A percentile compares a stretch with the other conserved stretches of the same genome.
phyloP scores from a whole-genome alignment of 2,797 vertebrate genomes.

The Eremophila alpestris region DNA sequence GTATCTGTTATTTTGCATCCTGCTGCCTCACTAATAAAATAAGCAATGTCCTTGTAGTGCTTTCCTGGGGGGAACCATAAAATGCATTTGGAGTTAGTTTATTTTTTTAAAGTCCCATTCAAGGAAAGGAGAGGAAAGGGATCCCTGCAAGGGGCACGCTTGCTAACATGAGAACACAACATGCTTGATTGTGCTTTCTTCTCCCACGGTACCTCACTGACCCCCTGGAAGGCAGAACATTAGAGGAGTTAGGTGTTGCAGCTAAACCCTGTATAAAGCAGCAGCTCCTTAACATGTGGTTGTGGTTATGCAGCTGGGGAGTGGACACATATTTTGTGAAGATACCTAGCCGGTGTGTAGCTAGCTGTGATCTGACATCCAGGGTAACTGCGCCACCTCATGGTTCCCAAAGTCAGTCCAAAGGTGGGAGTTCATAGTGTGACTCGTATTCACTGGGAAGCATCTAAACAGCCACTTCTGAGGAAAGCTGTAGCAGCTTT shows the following conservation, averaged over 20 bases:
- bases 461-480: background rate
- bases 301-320: background rate
- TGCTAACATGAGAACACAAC: background rate
- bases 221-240: background rate
- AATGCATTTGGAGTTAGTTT: background rate
- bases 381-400: constrained; percentile 42
- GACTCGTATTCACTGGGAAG: fast-evolving
- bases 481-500: background rate
- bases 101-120: background rate
- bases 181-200: background rate
- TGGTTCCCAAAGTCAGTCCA: background rate
- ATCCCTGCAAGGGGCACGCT: background rate
- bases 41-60: background rate
- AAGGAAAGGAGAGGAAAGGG: background rate
- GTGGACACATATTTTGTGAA: fast-evolving
- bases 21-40: background rate
- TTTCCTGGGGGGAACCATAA: background rate
- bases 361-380: background rate
- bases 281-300: background rate
- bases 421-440: fast-evolving
- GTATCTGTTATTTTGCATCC: background rate
- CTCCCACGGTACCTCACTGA: background rate
- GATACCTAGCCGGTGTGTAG: background rate
- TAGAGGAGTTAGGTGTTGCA: background rate
- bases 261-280: background rate